phyloP scores from a whole-genome alignment of 2,113 vertebrate species.

The Coracopsis vasa region DNA sequence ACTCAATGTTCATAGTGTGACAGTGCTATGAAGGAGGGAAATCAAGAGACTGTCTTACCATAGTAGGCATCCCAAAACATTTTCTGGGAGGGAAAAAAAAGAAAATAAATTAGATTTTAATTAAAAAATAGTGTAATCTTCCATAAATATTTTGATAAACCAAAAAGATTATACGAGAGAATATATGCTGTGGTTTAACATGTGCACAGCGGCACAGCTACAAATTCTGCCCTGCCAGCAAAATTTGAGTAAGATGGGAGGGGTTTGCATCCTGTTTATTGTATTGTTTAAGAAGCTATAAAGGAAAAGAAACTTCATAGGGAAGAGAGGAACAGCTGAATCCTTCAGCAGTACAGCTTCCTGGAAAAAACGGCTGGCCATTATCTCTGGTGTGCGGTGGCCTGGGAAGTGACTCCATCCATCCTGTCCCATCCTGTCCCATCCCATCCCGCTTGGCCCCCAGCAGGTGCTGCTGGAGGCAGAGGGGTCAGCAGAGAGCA shows the following conservation, averaged over 20 bases:
- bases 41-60: slow-evolving; percentile 46
- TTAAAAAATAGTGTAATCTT: neutral
- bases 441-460: neutral
- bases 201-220: neutral
- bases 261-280: neutral
- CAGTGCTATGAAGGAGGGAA: neutral
- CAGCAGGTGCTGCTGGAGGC: neutral
- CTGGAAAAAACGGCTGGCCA: neutral
- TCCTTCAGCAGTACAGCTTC: neutral
- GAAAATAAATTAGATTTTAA: neutral
- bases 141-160: neutral
- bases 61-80: slow-evolving; percentile 69
- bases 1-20: neutral
- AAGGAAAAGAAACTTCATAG: neutral
- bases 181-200: neutral
- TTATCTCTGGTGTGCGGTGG: fast-evolving
- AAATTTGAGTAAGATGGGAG: neutral
- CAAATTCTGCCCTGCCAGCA: neutral
- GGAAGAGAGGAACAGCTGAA: neutral
- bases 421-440: neutral
- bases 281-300: neutral
- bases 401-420: neutral
- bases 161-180: neutral
- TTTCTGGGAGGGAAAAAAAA: slow-evolving; percentile 1
- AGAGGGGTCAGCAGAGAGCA: neutral